Evolutionary conservation across 2,797 vertebrate species (phyloP).

Genomic region (Rhodeus uyekii): DNA sequence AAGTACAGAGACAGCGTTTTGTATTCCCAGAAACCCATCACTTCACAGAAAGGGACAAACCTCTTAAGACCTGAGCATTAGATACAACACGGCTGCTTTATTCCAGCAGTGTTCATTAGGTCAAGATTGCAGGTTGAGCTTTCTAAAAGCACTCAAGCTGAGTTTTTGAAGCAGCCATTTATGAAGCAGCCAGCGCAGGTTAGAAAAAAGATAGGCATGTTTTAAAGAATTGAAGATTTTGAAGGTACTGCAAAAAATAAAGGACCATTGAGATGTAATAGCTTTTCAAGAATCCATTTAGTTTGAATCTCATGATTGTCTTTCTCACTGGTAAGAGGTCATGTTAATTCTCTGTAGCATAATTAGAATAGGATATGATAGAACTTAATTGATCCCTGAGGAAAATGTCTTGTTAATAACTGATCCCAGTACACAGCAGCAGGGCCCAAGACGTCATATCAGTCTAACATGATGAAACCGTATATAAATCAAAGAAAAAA

Average conservation of each 20-base stretch:
- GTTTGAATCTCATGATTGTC: not conserved
- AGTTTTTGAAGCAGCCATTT: constrained; percentile 28
- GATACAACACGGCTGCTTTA: constrained; percentile 56
- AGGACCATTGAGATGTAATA: not conserved
- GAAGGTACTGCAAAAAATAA: not conserved
- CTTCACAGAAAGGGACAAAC: constrained; percentile 53
- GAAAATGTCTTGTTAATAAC: constrained; percentile 7
- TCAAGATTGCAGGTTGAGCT: not conserved
- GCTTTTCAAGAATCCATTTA: not conserved
- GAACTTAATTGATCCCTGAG: not conserved
- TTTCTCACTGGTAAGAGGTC: not conserved
- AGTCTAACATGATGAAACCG: not conserved
- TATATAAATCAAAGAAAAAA: not conserved
- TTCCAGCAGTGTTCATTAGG: constrained; percentile 26
- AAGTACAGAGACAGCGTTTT: constrained; percentile 61
- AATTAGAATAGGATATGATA: constrained; percentile 8
- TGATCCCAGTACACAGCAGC: not conserved
- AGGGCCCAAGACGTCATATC: not conserved
- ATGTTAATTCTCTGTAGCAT: not conserved
- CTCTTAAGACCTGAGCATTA: constrained; percentile 60
- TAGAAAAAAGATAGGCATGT: not conserved
- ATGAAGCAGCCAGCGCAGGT: not conserved
- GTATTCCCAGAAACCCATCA: constrained; percentile 63
- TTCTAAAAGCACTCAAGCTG: constrained; percentile 28
- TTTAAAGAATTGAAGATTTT: not conserved